These are phyloP conservation scores for Hylyphantes graminicola DNA, from an alignment of 1,140 invertebrate genomes.

Conservation along the genomic window DNA sequence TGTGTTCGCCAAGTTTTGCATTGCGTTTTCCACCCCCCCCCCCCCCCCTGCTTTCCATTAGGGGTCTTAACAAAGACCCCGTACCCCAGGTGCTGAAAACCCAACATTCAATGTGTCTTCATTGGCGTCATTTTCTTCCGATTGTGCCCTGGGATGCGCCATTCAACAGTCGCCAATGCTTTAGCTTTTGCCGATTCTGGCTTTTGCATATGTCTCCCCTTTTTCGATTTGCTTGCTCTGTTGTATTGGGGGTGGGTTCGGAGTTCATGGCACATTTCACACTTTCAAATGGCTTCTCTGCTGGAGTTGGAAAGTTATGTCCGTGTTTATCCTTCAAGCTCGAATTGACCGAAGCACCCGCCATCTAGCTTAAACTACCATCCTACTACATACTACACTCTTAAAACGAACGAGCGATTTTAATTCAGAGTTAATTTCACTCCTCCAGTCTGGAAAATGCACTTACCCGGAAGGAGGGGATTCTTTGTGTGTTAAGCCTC, in stretches of 20 bases:
- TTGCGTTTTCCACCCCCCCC: neutral
- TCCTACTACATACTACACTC: no score
- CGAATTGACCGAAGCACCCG: no score
- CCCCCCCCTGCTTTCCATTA: constrained; percentile 23
- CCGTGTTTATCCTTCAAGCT: neutral
- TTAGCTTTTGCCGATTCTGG: neutral
- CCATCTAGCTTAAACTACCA: no score
- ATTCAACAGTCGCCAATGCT: constrained; percentile 26
- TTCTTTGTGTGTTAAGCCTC: no score
- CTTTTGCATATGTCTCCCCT: constrained; percentile 18
- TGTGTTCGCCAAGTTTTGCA: neutral
- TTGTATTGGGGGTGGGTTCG: constrained; percentile 4
- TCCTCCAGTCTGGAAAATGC: no score
- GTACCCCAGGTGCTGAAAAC: constrained; percentile 47
- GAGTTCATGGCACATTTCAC: constrained; percentile 21
- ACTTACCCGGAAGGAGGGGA: no score
- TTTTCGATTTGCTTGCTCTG: neutral
- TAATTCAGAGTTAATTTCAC: no score
- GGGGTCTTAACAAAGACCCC: constrained; percentile 33
- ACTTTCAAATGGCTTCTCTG: neutral
- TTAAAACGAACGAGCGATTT: no score
- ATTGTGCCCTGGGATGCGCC: constrained; percentile 26
- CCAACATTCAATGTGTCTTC: constrained; percentile 57
- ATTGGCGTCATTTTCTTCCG: constrained; percentile 55
- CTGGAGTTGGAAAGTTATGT: neutral